Evolutionary conservation across 1,140 invertebrate species (phyloP).

Genomic region (Gyrodactylus salaris): DNA sequence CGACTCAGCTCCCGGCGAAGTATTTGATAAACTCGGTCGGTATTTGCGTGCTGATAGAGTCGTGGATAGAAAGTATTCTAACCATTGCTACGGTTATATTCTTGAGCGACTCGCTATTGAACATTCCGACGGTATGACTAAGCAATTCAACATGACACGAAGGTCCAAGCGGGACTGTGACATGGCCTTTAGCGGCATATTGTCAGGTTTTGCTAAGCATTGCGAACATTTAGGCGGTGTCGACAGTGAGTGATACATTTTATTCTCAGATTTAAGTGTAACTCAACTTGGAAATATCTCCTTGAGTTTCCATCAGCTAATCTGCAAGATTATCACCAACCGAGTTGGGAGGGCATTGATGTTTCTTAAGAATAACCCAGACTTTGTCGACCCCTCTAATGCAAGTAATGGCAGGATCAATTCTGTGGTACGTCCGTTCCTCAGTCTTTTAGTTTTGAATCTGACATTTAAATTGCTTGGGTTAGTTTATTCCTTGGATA

Average conservation of each 20-base stretch:
- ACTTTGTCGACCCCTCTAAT: background rate
- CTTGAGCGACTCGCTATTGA: background rate
- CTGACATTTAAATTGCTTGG: no score
- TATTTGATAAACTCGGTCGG: conserved; percentile 40
- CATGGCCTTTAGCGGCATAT: background rate
- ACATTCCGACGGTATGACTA: background rate
- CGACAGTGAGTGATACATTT: no score
- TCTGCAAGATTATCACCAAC: background rate
- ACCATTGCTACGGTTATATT: background rate
- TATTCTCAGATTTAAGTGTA: no score
- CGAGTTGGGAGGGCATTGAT: background rate
- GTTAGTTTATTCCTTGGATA: no score
- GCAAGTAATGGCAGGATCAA: no score
- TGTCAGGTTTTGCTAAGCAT: background rate
- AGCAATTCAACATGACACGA: background rate
- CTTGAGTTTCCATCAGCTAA: background rate
- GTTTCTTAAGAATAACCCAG: background rate
- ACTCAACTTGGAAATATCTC: background rate
- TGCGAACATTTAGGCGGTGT: no score
- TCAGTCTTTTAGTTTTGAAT: no score
- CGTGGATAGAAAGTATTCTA: background rate
- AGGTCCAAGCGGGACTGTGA: background rate
- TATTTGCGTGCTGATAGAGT: background rate
- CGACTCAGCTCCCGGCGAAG: conserved; percentile 60
- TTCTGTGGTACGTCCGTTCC: no score